Evolutionary conservation across 2,113 vertebrate genomes (phyloP).

Genomic region (Opisthocomus hoazin): DNA sequence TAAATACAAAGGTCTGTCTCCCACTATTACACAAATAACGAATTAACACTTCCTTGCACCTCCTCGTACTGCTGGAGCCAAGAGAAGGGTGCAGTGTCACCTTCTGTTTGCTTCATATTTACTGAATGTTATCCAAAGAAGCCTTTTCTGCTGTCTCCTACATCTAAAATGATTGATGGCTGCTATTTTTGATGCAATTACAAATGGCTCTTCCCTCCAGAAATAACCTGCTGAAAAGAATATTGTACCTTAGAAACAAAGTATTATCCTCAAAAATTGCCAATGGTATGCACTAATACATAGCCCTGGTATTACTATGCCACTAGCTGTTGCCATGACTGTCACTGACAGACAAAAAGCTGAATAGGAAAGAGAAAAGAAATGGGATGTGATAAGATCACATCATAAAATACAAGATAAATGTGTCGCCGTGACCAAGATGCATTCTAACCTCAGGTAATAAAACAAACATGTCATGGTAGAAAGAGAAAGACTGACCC

Average conservation of each 20-base stretch:
- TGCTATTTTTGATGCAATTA: not conserved
- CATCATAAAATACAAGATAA: slow-evolving; percentile 44
- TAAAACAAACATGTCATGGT: not conserved
- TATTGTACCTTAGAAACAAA: not conserved
- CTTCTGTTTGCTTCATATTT: not conserved
- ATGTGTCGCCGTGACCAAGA: not conserved
- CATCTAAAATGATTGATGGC: not conserved
- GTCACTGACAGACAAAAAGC: slow-evolving; percentile 20
- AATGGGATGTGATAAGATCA: slow-evolving; percentile 28
- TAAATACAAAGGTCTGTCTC: not conserved
- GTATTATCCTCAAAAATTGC: not conserved
- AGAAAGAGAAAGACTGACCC: not conserved
- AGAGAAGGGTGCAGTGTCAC: not conserved
- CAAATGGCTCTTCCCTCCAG: slow-evolving; percentile 25
- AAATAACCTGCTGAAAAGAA: slow-evolving; percentile 28
- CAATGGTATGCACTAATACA: not conserved
- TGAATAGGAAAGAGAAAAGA: not conserved
- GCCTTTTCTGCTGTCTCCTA: not conserved
- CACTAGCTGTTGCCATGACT: not conserved
- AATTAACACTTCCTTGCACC: not conserved
- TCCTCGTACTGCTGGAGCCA: not conserved
- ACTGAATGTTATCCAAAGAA: not conserved
- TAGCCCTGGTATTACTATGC: not conserved
- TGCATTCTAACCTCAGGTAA: not conserved
- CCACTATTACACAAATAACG: not conserved